Base-by-base conservation (phyloP, 2,888 invertebrate species). In the Blera fallax region DNA sequence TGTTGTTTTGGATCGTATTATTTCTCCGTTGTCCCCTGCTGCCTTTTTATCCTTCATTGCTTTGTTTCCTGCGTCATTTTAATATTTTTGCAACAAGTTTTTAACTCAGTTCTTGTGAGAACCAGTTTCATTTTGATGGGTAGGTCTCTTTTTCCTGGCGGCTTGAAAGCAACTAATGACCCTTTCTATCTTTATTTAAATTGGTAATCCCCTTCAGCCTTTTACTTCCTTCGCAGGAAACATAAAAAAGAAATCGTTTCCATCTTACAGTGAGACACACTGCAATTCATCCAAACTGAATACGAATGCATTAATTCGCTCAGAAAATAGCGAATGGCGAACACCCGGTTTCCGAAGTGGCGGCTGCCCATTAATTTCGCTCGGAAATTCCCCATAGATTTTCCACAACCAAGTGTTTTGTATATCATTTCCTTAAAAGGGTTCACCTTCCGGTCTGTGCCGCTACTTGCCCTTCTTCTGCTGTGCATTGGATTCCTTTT, bases 381-480 rank as follows among this genome's bases (percentile, higher is more conserved):
- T 78, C 87, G 87, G 82, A 87, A 78, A 82, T 87, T 78, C 82
- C 73, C 77, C 72, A 78, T 87, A 82, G 82, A 87, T 82, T 82
- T 73, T 29, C 43, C 10, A 58, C 43, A 87, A 56, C 70, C 62
- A 56, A 82, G 87, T 87, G 87, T 87, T 82, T 87, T 87, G 90
- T 90, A 89, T 90, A 90, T 90, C 90, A 90, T 90, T 90, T 90
- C 89, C 90, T 90, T 90, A 90, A 90, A 90, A 90, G 90, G 90
- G 89, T 90, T 90, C 82, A 77, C 77, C 82, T 87, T 87, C 87
- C 87, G 82, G 87, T 81, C 43, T 85, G 29, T 34, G 14, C 11
- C 21, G 16, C 11, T 11, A 18, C 32, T 56, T 45, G n/a, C 21
- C 14, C 27, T 18, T n/a, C 34, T 37, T 24, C 16, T 4, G 2